Base-by-base conservation (phyloP, 2,888 invertebrate genomes). In the Drosophila austrosaltans region DNA sequence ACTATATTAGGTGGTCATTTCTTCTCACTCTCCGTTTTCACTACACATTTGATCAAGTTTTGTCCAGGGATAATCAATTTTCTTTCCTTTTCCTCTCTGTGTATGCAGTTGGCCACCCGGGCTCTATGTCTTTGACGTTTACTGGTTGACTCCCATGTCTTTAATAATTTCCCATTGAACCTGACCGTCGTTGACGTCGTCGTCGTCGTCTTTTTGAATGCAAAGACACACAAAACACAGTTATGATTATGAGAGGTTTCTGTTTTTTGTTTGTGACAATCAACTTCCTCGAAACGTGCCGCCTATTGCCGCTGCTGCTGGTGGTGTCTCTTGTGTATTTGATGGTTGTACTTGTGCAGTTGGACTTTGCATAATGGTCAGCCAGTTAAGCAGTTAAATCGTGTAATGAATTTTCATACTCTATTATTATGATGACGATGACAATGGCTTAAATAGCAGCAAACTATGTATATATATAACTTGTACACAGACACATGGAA, bases 251-350 rank as follows among this genome's bases (percentile, higher is more conserved):
- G 73, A 73, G 73, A 63, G 72, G 72, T 20, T 48, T 67, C 7
- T 32, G 32, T 32, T 32, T 32, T 36, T 62, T 42, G 22, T 48
- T 39, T 73, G 73, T 74, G 73, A 74, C 73, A 74, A 74, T 74
- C 69, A 74, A 74, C 73, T 74, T 74, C 73, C 73, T 74, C 73
- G 60, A 74, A 74, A 74, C 73, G 73, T 74, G 73, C 72, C 68
- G 69, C 69, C 61, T 63, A 25, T 25, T 28, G 44, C 53, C 20
- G 53, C 36, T 48, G 48, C 48, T 40, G 40, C 4, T 40, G n/a
- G 12, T 40, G 12, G n/a, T 40, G 40, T 4, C 40, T n/a, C 8
- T 48, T 48, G 1, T 25, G 48, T 48, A 3, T 48, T 48, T 48
- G 22, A 22, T 48, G 12, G 48, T 25, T 44, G 44, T 7, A 44